These are phyloP conservation scores for Hyles euphorbiae DNA, from an alignment of 1,140 invertebrate species.

Conservation along the genomic window DNA sequence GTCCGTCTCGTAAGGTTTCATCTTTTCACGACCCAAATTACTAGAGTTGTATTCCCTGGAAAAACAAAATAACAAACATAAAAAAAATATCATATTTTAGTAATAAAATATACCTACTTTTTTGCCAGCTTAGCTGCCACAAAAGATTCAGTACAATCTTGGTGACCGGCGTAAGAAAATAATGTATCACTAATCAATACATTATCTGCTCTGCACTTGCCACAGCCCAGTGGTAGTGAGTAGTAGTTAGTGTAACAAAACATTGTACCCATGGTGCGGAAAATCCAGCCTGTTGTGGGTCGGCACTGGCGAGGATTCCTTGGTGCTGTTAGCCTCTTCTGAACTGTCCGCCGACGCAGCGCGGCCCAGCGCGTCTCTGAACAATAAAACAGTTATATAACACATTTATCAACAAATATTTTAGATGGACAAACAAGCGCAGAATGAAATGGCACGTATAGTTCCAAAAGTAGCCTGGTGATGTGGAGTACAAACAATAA, in stretches of 20 bases:
- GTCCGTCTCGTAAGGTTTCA: conserved; percentile 65
- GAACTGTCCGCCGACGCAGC: conserved; percentile 69
- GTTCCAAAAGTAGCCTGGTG: no score
- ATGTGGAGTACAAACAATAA: no score
- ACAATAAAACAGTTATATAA: not conserved
- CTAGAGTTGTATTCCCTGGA: conserved; percentile 54
- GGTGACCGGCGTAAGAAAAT: not conserved
- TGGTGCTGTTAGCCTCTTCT: conserved; percentile 71
- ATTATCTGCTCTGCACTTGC: no score
- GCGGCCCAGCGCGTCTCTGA: conserved; percentile 58
- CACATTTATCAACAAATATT: not conserved
- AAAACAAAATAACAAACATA: conserved; percentile 11
- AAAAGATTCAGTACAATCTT: not conserved
- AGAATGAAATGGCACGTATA: not conserved
- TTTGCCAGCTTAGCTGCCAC: not conserved
- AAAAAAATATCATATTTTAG: not conserved
- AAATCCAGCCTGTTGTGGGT: conserved; percentile 35
- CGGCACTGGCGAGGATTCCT: conserved; percentile 66
- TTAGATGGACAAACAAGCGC: not conserved
- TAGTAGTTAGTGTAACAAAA: no score
- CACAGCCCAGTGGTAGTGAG: no score
- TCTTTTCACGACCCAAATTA: conserved; percentile 48
- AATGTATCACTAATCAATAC: no score
- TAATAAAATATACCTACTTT: no score
- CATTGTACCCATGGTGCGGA: conserved; percentile 33